phyloP scores from a whole-genome alignment of 2,888 invertebrate genomes.

The Meghimatium bilineatum region DNA sequence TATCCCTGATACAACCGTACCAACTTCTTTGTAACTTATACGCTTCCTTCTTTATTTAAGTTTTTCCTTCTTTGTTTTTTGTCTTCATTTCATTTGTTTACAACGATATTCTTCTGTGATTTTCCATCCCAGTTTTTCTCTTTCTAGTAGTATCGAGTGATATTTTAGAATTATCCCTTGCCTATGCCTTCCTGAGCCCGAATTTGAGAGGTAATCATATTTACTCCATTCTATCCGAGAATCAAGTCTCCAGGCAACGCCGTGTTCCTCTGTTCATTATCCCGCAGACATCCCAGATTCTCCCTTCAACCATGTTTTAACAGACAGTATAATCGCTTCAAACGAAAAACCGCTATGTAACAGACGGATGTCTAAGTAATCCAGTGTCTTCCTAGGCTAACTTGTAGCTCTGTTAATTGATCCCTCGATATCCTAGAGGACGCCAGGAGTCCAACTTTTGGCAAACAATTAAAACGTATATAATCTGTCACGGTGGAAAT shows the following conservation, averaged over 20 bases:
- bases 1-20: too few relatives aligned
- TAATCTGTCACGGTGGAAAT: neutral
- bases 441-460: neutral
- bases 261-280: neutral
- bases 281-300: neutral
- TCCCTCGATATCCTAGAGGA: neutral
- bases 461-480: neutral
- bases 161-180: too few relatives aligned
- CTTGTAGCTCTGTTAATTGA: neutral
- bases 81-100: too few relatives aligned
- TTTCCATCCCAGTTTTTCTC: too few relatives aligned
- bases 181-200: too few relatives aligned
- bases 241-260: neutral
- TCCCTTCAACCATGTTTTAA: neutral
- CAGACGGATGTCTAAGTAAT: neutral
- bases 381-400: neutral
- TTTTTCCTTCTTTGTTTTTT: too few relatives aligned
- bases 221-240: too few relatives aligned
- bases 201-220: too few relatives aligned
- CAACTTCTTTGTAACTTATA: too few relatives aligned
- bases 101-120: too few relatives aligned
- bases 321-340: neutral
- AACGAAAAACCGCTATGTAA: neutral
- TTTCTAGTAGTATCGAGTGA: too few relatives aligned
- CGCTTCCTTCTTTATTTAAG: too few relatives aligned